Percentiles rank a stretch among this genome's conserved stretches.
Conservation (phyloP, 2,888 invertebrate species). For the Drosophila lacicola region DNA sequence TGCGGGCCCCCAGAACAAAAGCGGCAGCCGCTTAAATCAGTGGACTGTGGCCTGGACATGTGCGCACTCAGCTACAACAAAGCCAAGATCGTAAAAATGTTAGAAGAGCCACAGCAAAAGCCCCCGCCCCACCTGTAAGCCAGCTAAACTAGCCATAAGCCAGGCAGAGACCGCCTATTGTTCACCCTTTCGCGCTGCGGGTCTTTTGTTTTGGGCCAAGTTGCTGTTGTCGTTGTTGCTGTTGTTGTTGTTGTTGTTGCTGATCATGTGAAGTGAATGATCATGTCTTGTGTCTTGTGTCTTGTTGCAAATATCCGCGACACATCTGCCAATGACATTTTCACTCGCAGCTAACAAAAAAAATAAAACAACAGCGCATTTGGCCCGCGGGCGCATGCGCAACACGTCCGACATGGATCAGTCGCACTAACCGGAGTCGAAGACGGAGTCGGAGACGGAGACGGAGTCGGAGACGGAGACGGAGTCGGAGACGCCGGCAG, state of each 20-base stretch:
- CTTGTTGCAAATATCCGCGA: slow-evolving; percentile 71
- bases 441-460: not conserved
- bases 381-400: slow-evolving; percentile 72
- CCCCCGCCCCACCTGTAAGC: not conserved
- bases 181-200: slow-evolving; percentile 35
- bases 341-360: slow-evolving; percentile 54
- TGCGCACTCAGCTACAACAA: slow-evolving; percentile 46
- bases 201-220: slow-evolving; percentile 52
- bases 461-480: too few relatives aligned
- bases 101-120: slow-evolving; percentile 27
- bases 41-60: slow-evolving; percentile 48
- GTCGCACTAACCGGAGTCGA: slow-evolving; percentile 49
- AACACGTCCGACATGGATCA: slow-evolving; percentile 73
- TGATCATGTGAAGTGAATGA: slow-evolving; percentile 30
- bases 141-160: not conserved
- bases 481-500: not conserved
- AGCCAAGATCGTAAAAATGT: slow-evolving; percentile 63
- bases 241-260: slow-evolving; percentile 5
- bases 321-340: slow-evolving; percentile 79
- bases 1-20: slow-evolving; percentile 47
- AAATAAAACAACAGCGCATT: slow-evolving; percentile 32
- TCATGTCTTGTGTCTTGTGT: slow-evolving; percentile 27
- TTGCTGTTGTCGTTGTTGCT: slow-evolving; percentile 5
- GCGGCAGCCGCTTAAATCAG: slow-evolving; percentile 30
- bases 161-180: slow-evolving; percentile 28